Evolutionary conservation across 2,797 vertebrate species (phyloP).

Genomic region (Parotocinclus haroldoi): DNA sequence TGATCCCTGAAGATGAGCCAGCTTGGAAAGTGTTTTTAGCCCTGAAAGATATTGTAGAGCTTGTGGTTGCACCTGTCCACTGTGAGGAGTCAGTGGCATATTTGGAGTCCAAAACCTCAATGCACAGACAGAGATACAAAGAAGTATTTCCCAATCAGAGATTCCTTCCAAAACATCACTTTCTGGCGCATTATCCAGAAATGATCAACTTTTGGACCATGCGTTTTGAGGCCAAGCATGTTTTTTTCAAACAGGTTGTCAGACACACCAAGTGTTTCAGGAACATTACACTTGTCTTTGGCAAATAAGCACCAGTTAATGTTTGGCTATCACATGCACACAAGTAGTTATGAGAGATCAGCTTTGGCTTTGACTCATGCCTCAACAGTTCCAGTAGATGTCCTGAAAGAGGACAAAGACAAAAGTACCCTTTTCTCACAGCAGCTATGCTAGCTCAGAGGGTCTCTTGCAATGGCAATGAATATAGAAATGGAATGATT

Average conservation of each 20-base stretch:
- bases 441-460: background rate
- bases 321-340: constrained; percentile 27
- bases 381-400: constrained; percentile 24
- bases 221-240: constrained; percentile 20
- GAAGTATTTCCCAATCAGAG: constrained; percentile 6
- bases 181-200: constrained; percentile 17
- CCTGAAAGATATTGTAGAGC: constrained; percentile 1
- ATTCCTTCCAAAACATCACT: constrained; percentile 14
- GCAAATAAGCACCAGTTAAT: constrained; percentile 28
- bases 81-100: constrained; percentile 9
- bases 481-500: constrained; percentile 23
- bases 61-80: background rate
- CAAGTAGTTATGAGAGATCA: background rate
- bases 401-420: constrained; percentile 16
- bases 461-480: background rate
- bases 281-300: constrained; percentile 28
- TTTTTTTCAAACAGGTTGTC: constrained; percentile 10
- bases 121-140: background rate
- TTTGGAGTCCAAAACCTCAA: constrained; percentile 10
- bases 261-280: constrained; percentile 26
- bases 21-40: background rate
- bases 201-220: constrained; percentile 12
- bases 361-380: constrained; percentile 9
- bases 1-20: constrained; percentile 1
- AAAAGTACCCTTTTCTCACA: background rate